These are phyloP conservation scores for Helicolenus hilgendorfi DNA, from an alignment of 2,797 vertebrate species.

Conservation along the genomic window DNA sequence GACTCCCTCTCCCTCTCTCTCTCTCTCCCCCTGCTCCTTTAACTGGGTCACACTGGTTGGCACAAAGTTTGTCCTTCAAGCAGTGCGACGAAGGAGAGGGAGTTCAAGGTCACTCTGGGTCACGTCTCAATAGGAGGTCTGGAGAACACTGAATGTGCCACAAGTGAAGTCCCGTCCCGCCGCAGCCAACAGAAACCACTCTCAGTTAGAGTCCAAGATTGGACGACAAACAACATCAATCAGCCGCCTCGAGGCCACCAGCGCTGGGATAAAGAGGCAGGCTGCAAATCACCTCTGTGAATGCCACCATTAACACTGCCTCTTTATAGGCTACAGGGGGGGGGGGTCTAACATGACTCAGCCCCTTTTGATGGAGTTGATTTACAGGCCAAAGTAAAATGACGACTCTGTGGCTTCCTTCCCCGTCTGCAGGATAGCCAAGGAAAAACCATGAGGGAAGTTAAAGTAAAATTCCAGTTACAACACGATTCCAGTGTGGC, in stretches of 20 bases:
- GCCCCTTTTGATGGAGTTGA: constrained; percentile 50
- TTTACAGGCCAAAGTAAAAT: constrained; percentile 56
- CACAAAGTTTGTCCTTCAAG: constrained; percentile 71
- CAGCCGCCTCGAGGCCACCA: constrained; percentile 59
- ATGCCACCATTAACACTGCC: constrained; percentile 64
- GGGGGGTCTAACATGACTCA: constrained; percentile 64
- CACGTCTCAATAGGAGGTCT: constrained; percentile 32
- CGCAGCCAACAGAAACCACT: constrained; percentile 38
- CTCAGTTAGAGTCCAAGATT: constrained; percentile 23
- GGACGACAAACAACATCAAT: constrained; percentile 69
- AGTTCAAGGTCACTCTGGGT: constrained; percentile 68
- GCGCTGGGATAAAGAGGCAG: constrained; percentile 51
- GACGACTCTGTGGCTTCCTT: constrained; percentile 26
- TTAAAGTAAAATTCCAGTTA: constrained; percentile 24
- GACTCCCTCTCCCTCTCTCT: constrained; percentile 37
- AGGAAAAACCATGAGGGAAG: constrained; percentile 15
- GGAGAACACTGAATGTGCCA: constrained; percentile 16
- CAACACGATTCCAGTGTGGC: constrained; percentile 24
- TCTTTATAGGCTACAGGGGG: constrained; percentile 37
- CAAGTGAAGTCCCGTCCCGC: constrained; percentile 11
- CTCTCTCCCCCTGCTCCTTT: constrained; percentile 20
- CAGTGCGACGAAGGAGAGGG: constrained; percentile 19
- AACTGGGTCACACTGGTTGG: constrained; percentile 77
- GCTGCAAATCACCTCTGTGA: constrained; percentile 70
- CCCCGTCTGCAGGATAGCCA: not conserved